Evolutionary conservation across 1,140 invertebrate genomes (phyloP).

Genomic region (Camponotus floridanus): DNA sequence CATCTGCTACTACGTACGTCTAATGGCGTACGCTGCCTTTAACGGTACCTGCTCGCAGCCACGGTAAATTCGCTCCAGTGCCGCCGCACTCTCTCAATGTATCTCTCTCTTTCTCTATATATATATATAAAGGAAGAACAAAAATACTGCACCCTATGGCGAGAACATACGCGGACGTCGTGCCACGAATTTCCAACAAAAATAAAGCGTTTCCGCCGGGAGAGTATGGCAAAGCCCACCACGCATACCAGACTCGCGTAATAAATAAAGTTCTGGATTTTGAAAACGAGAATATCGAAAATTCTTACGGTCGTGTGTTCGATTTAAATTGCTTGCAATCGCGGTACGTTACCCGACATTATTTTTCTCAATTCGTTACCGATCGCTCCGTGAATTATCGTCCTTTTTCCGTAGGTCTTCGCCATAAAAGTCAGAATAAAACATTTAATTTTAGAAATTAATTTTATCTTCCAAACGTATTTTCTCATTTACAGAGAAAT

Average conservation of each 20-base stretch:
- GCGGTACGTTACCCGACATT: neutral
- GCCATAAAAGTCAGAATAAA: neutral
- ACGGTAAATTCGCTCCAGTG: slow-evolving; percentile 66
- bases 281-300: slow-evolving; percentile 29
- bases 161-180: slow-evolving; percentile 58
- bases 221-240: neutral
- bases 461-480: no score
- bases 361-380: neutral
- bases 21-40: slow-evolving; percentile 67
- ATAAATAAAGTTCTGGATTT: slow-evolving; percentile 58
- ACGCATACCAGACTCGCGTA: slow-evolving; percentile 17
- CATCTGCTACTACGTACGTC: slow-evolving; percentile 42
- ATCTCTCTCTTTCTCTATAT: slow-evolving; percentile 25
- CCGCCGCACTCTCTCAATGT: slow-evolving; percentile 38
- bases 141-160: slow-evolving; percentile 62
- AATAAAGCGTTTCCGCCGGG: slow-evolving; percentile 62
- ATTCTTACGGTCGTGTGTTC: slow-evolving; percentile 5
- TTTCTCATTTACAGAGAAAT: neutral
- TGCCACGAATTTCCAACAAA: slow-evolving; percentile 64
- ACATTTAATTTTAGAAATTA: neutral
- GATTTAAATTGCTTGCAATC: neutral
- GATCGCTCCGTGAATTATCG: neutral
- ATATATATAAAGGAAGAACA: slow-evolving; percentile 13
- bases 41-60: slow-evolving; percentile 49
- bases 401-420: neutral